A percentile compares a stretch with the other conserved stretches of the same genome.
Conservation (phyloP, 2,888 invertebrate genomes). For the Colostygia pectinataria region DNA sequence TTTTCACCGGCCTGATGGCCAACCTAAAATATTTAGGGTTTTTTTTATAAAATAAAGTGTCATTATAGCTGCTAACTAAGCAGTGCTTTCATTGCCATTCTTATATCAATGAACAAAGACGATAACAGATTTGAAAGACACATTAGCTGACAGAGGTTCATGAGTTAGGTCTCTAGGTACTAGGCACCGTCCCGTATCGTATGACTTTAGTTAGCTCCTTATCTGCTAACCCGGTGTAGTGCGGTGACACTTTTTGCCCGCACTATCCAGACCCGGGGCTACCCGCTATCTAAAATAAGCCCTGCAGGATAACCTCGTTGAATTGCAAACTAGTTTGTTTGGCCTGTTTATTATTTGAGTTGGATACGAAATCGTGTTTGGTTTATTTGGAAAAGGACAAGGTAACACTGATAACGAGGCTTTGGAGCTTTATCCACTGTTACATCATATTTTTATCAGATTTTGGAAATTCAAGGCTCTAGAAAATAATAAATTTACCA, state of each 20-base stretch:
- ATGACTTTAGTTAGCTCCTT: constrained; percentile 5
- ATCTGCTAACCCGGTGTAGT: constrained; percentile 9
- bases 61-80: no score
- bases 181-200: neutral
- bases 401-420: neutral
- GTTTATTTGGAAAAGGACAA: constrained; percentile 6
- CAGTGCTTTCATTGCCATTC: no score
- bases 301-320: constrained; percentile 20
- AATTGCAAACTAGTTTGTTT: constrained; percentile 25
- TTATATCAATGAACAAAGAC: no score
- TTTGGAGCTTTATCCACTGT: neutral
- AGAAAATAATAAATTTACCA: no score
- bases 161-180: neutral
- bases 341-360: constrained; percentile 18
- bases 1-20: no score
- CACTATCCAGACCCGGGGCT: constrained; percentile 17
- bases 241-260: constrained; percentile 16
- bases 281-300: constrained; percentile 13
- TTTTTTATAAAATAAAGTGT: no score
- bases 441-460: neutral
- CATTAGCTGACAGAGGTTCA: no score
- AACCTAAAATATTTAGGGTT: no score
- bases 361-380: constrained; percentile 7
- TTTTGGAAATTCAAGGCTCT: neutral
- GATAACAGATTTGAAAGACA: no score